phyloP scores from a whole-genome alignment of 2,888 invertebrate genomes.

The Lampropteryx suffumata region DNA sequence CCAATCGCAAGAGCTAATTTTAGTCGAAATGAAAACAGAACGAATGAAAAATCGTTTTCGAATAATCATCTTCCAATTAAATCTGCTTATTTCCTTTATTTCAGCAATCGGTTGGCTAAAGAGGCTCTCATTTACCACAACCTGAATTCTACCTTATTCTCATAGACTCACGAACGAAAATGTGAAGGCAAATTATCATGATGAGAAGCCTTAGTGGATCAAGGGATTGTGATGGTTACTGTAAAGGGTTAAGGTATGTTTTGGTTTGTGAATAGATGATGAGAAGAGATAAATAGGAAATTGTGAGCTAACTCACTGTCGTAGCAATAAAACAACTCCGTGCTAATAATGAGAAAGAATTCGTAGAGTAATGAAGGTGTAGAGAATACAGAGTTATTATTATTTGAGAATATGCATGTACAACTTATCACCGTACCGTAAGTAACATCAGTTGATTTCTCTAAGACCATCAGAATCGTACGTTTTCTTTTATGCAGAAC shows the following conservation, averaged over 20 bases:
- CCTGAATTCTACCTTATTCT: constrained; percentile 31
- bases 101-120: constrained; percentile 67
- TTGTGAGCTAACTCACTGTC: constrained; percentile 75
- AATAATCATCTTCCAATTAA: constrained; percentile 75
- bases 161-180: constrained; percentile 23
- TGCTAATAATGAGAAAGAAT: constrained; percentile 77
- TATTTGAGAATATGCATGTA: too few relatives aligned
- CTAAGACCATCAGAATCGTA: too few relatives aligned
- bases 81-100: constrained; percentile 80
- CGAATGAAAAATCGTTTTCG: constrained; percentile 58
- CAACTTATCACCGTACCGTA: too few relatives aligned
- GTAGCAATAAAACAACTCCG: constrained; percentile 79
- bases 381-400: not conserved
- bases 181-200: constrained; percentile 22
- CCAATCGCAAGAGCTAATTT: constrained; percentile 36
- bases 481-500: too few relatives aligned
- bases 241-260: constrained; percentile 37
- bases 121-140: constrained; percentile 44
- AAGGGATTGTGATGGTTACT: constrained; percentile 41
- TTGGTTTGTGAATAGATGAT: constrained; percentile 44
- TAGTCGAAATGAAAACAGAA: constrained; percentile 42
- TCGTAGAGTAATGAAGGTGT: constrained; percentile 43
- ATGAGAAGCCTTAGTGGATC: constrained; percentile 39
- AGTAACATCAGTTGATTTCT: too few relatives aligned
- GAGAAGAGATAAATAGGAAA: constrained; percentile 75